Conservation (phyloP, 2,113 vertebrate species). For the Zootoca vivipara region DNA sequence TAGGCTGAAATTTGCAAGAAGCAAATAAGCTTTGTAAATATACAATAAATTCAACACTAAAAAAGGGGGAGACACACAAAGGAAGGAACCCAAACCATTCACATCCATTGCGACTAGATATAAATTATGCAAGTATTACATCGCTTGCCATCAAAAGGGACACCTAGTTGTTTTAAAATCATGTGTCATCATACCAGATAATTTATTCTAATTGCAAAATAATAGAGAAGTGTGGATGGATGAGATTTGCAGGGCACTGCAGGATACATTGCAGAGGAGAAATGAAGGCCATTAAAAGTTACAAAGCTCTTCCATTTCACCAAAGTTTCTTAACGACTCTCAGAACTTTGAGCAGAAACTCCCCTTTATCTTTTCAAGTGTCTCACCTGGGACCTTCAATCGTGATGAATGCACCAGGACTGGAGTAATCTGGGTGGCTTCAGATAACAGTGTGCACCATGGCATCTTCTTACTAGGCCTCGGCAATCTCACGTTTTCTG, state of each 20-base stretch:
- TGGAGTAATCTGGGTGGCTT: neutral
- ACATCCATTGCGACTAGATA: neutral
- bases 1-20: fast-evolving
- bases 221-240: neutral
- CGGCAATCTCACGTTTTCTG: neutral
- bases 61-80: neutral
- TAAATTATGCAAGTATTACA: neutral
- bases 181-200: neutral
- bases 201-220: neutral
- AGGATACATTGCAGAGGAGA: neutral
- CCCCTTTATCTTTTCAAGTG: neutral
- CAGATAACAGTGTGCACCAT: too few species aligned
- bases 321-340: too few species aligned
- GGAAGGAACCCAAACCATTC: neutral
- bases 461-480: neutral
- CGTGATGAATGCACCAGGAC: neutral
- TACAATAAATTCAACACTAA: neutral
- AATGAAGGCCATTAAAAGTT: neutral
- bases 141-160: neutral
- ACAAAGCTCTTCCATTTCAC: neutral
- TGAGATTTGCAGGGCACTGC: neutral
- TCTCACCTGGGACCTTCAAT: neutral
- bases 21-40: neutral
- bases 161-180: neutral
- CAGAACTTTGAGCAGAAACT: neutral